These are phyloP conservation scores for Drosophila takahashii DNA, from an alignment of 1,140 invertebrate species.

Conservation along the genomic window DNA sequence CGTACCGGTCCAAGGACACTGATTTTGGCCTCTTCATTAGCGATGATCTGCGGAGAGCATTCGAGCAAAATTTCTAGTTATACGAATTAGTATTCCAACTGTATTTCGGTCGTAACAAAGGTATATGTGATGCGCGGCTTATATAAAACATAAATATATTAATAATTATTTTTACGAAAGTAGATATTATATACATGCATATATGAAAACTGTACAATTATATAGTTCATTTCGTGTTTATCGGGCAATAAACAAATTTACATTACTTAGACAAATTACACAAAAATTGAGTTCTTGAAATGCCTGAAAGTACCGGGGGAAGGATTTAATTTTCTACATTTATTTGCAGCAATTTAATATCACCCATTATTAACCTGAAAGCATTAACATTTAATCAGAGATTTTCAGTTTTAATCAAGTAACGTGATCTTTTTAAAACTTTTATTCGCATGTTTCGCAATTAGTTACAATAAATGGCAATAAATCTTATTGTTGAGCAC, in stretches of 20 bases:
- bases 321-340: no score
- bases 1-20: slow-evolving; percentile 63
- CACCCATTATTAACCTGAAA: no score
- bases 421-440: no score
- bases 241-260: slow-evolving; percentile 50
- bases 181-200: slow-evolving; percentile 24
- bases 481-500: slow-evolving; percentile 38
- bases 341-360: no score
- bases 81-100: slow-evolving; percentile 20
- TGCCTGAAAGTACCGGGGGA: no score
- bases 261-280: slow-evolving; percentile 33
- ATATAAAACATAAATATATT: slow-evolving; percentile 10
- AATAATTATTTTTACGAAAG: slow-evolving; percentile 29
- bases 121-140: slow-evolving; percentile 70
- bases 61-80: slow-evolving; percentile 49
- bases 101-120: slow-evolving; percentile 40
- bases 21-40: slow-evolving; percentile 75
- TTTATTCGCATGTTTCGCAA: no score
- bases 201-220: slow-evolving; percentile 42
- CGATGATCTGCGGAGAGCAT: slow-evolving; percentile 63
- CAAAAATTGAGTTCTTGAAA: background rate
- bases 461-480: background rate
- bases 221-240: slow-evolving; percentile 57
- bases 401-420: no score
- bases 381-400: no score